phyloP scores from a whole-genome alignment of 2,797 vertebrate species.

The Eutrigla gurnardus region DNA sequence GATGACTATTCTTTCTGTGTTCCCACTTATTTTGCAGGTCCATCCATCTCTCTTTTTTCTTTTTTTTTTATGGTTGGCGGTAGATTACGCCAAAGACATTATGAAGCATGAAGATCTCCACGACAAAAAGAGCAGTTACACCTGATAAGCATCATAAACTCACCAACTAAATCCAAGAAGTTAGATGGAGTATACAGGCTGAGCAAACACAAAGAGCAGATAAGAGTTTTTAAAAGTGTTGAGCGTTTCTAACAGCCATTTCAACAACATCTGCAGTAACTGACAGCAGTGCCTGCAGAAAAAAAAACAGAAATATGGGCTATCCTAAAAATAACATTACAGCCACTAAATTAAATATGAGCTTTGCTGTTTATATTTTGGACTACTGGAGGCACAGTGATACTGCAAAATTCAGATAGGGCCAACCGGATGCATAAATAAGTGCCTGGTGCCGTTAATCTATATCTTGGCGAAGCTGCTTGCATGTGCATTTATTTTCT shows the following conservation, averaged over 20 bases:
- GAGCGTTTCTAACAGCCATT: conserved; percentile 31
- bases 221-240: conserved; percentile 44
- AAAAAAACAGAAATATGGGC: neutral
- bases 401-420: conserved; percentile 42
- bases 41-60: conserved; percentile 36
- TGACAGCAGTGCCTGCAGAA: conserved; percentile 22
- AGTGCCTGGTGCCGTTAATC: conserved; percentile 40
- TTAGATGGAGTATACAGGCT: conserved; percentile 43
- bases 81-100: conserved; percentile 74
- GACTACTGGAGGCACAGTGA: conserved; percentile 10
- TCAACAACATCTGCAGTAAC: conserved; percentile 27
- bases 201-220: conserved; percentile 45
- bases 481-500: conserved; percentile 53
- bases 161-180: conserved; percentile 49
- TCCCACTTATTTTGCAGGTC: conserved; percentile 52
- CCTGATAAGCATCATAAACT: conserved; percentile 79
- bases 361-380: conserved; percentile 28
- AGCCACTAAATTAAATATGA: conserved; percentile 43
- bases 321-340: conserved; percentile 19
- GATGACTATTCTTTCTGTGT: conserved; percentile 54
- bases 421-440: conserved; percentile 34
- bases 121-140: conserved; percentile 73
- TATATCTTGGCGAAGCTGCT: conserved; percentile 48
- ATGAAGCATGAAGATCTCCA: conserved; percentile 75
- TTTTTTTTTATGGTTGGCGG: conserved; percentile 42